A percentile compares a stretch with the other conserved stretches of the same genome.
Conservation (phyloP, 1,140 invertebrate genomes). For the Cydia amplana region DNA sequence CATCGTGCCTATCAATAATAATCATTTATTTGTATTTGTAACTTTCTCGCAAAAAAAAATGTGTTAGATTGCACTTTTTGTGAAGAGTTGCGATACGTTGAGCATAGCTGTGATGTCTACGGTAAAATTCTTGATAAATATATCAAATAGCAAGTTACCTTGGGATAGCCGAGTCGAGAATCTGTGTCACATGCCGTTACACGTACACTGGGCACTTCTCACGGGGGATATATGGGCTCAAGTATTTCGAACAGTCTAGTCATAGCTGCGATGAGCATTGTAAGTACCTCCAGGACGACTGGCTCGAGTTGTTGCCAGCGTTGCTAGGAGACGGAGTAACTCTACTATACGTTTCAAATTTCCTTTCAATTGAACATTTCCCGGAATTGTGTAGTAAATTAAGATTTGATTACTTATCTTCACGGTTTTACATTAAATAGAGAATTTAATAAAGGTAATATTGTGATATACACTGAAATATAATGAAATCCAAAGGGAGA, state of each 20-base stretch:
- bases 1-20: no score
- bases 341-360: conserved; percentile 20
- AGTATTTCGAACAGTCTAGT: conserved; percentile 45
- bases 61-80: no score
- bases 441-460: no score
- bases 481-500: background rate
- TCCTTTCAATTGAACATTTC: background rate
- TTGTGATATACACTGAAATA: background rate
- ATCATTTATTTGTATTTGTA: no score
- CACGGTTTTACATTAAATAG: background rate
- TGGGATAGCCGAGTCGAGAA: background rate
- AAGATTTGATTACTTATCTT: background rate
- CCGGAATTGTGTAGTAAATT: background rate
- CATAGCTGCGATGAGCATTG: conserved; percentile 52
- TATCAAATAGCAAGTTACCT: background rate
- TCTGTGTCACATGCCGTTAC: conserved; percentile 21
- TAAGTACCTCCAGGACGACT: conserved; percentile 19
- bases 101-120: no score
- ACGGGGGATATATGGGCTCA: conserved; percentile 55
- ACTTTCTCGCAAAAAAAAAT: no score
- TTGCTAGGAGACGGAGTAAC: conserved; percentile 54
- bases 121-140: background rate
- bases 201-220: conserved; percentile 37
- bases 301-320: conserved; percentile 48
- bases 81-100: no score